phyloP scores from a whole-genome alignment of 2,888 invertebrate genomes.

The Rhamnusium bicolor region DNA sequence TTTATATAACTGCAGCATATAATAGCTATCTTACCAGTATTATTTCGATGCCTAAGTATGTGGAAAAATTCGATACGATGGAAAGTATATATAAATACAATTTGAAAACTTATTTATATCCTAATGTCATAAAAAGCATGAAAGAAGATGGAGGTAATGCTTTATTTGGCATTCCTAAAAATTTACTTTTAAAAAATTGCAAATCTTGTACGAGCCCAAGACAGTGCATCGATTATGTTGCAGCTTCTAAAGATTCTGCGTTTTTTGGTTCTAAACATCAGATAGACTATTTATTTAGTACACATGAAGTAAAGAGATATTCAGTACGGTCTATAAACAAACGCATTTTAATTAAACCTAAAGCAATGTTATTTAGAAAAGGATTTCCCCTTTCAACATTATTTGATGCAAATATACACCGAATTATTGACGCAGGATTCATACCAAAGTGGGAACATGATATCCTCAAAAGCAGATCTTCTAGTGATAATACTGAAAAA shows the following conservation, averaged over 20 bases:
- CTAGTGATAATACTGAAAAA: not conserved
- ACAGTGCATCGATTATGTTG: not conserved
- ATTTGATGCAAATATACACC: not conserved
- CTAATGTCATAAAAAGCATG: no score
- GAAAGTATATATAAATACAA: conserved; percentile 27
- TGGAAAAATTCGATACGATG: conserved; percentile 32
- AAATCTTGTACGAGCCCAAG: not conserved
- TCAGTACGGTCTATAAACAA: not conserved
- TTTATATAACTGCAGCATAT: conserved; percentile 6
- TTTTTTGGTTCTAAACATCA: no score
- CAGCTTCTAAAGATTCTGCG: not conserved
- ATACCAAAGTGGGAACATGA: conserved; percentile 13
- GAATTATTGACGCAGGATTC: conserved; percentile 2
- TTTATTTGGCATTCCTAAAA: not conserved
- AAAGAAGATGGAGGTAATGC: not conserved
- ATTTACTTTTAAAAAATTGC: not conserved
- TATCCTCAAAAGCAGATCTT: not conserved
- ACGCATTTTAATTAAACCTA: not conserved
- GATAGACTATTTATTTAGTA: no score
- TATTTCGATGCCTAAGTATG: conserved; percentile 27
- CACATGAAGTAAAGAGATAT: not conserved
- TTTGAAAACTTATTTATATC: not conserved
- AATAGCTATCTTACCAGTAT: conserved; percentile 37
- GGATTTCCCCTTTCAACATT: not conserved
- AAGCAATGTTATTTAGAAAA: not conserved